phyloP scores from a whole-genome alignment of 2,888 invertebrate genomes.

The Clitarchus hookeri region DNA sequence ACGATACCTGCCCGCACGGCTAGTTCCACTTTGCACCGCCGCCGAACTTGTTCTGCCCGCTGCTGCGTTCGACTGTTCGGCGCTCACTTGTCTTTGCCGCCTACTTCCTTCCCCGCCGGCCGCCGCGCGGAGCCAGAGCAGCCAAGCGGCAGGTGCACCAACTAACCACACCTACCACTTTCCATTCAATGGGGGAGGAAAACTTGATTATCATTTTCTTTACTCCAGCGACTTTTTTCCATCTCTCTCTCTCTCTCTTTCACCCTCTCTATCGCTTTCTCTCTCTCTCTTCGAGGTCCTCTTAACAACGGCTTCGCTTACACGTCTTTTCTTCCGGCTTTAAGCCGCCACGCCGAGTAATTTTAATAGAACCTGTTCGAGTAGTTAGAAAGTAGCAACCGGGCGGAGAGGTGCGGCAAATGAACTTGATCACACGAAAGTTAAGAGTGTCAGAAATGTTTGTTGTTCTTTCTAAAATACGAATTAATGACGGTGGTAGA shows the following conservation, averaged over 20 bases:
- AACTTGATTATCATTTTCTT: slow-evolving; percentile 23
- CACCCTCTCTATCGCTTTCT: neutral
- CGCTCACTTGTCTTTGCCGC: neutral
- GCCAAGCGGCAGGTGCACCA: slow-evolving; percentile 33
- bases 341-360: neutral
- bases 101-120: neutral
- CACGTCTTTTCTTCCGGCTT: neutral
- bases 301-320: slow-evolving; percentile 4
- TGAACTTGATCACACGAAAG: no score
- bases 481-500: no score
- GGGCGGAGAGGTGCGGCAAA: no score
- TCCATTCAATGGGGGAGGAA: slow-evolving; percentile 26
- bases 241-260: neutral
- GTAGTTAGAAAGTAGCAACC: neutral
- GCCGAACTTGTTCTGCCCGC: neutral
- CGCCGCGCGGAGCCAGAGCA: slow-evolving; percentile 19
- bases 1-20: neutral
- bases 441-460: no score
- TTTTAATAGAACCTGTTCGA: neutral
- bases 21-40: neutral
- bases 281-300: neutral
- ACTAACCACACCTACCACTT: slow-evolving; percentile 26
- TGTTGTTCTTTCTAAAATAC: no score
- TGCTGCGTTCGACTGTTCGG: neutral
- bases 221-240: neutral